Conservation (phyloP, 2,113 vertebrate species). For the Lamprologus ornatipinnis region DNA sequence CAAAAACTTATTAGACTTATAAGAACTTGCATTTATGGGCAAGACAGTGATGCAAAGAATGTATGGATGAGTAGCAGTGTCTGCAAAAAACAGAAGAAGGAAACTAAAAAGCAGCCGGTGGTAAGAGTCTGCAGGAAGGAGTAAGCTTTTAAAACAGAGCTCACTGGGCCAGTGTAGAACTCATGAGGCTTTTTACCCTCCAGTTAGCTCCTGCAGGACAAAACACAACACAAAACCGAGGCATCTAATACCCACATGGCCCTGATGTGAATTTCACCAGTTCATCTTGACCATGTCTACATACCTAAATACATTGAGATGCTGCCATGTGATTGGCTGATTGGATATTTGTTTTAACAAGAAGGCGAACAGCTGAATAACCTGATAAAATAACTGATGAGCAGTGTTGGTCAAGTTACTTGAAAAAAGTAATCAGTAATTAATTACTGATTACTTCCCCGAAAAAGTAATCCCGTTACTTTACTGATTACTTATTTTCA, state of each 20-base stretch:
- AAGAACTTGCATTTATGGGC: neutral
- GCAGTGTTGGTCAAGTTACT: neutral
- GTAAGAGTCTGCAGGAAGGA: neutral
- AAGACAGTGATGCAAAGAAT: neutral
- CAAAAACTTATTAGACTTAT: neutral
- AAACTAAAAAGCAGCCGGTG: neutral
- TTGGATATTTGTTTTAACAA: neutral
- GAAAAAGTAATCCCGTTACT: no score
- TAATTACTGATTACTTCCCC: no score
- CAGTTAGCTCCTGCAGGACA: neutral
- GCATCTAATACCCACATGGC: neutral
- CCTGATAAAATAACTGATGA: neutral
- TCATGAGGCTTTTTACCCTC: neutral
- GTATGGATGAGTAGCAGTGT: neutral
- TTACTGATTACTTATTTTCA: no score
- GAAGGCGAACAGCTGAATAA: neutral
- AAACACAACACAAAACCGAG: fast-evolving
- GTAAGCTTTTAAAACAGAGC: neutral
- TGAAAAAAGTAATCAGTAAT: no score
- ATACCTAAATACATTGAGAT: neutral
- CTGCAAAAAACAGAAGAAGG: neutral
- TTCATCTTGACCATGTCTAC: neutral
- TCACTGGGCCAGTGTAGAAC: neutral
- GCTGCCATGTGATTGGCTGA: neutral
- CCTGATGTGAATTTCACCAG: neutral